Evolutionary conservation across 2,113 vertebrate species (phyloP).

Genomic region (Archocentrus centrarchus): DNA sequence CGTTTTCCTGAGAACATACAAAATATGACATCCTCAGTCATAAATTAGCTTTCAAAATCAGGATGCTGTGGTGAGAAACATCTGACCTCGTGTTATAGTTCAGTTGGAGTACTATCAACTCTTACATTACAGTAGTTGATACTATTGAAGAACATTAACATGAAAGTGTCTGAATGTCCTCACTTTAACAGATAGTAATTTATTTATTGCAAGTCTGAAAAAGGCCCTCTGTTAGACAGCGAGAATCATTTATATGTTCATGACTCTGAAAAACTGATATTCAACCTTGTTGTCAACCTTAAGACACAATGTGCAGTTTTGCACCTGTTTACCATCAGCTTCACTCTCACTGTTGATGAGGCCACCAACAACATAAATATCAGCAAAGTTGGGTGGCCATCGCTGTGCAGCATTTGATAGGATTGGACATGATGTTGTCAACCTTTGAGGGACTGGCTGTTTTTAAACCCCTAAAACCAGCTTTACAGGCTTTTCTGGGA

Average conservation of each 20-base stretch:
- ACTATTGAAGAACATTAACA: not conserved
- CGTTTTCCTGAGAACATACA: not conserved
- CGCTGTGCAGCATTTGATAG: not conserved
- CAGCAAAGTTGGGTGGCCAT: too few relatives aligned
- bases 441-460: not conserved
- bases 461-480: too few relatives aligned
- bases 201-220: not conserved
- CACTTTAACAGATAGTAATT: not conserved
- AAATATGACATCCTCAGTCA: not conserved
- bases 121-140: not conserved
- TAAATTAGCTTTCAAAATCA: not conserved
- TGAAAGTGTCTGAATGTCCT: not conserved
- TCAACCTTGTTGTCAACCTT: not conserved
- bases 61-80: not conserved
- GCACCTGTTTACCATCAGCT: not conserved
- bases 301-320: not conserved
- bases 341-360: not conserved
- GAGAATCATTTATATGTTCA: not conserved
- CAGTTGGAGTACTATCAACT: not conserved
- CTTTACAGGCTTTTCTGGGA: not conserved
- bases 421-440: not conserved
- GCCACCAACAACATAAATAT: not conserved
- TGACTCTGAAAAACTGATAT: too few relatives aligned
- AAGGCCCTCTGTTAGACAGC: not conserved
- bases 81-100: not conserved